Conservation (phyloP, 30 jellyfish, hydroid and myxozoan genomes). For the Pelagia noctiluca region DNA sequence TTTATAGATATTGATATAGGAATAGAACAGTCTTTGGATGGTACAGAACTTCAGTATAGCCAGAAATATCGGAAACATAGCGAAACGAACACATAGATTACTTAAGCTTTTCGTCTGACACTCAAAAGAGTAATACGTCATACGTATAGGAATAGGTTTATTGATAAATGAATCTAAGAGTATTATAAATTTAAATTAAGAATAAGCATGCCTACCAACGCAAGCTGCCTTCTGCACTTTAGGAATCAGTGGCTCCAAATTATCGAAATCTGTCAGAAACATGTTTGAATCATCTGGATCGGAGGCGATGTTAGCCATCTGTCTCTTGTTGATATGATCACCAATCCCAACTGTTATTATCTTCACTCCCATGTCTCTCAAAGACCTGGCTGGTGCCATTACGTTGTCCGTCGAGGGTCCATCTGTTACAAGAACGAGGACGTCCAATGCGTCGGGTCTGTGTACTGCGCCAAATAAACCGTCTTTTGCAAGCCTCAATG, state of each 20-base stretch:
- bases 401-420: conserved; percentile 96
- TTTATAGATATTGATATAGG: no score
- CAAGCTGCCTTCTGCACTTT: conserved; percentile 93
- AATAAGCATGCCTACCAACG: conserved; percentile 68
- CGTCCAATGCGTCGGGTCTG: conserved; percentile 96
- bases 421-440: conserved; percentile 83
- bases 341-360: conserved; percentile 91
- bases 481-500: conserved; percentile 87
- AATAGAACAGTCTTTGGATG: no score
- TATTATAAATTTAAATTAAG: background rate
- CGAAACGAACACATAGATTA: no score
- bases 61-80: no score
- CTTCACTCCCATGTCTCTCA: conserved; percentile 98
- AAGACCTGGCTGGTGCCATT: conserved; percentile 87
- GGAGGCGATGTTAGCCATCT: conserved; percentile 88
- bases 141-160: no score
- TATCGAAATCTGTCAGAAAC: conserved; percentile 93
- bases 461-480: conserved; percentile 86
- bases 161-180: no score
- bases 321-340: conserved; percentile 83
- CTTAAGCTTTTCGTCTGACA: no score
- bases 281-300: conserved; percentile 96
- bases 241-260: conserved; percentile 83
- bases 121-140: no score
- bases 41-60: no score